Percentiles rank a stretch among this genome's conserved stretches.
Evolutionary conservation across 2,797 vertebrate species (phyloP).

Genomic region (Spondyliosoma cantharus): DNA sequence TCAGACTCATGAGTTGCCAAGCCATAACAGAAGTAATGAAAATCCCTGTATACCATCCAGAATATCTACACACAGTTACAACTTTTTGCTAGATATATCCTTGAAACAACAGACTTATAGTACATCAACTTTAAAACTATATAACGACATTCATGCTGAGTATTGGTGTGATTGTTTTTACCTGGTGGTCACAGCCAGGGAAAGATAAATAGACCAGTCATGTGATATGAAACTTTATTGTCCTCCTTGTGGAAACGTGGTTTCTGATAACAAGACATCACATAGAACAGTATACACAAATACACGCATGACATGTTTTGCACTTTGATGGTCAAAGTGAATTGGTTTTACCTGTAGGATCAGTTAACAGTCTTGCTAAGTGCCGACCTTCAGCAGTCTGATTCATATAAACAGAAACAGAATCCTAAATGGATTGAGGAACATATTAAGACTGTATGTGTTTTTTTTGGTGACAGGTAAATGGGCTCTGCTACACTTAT

Average conservation of each 20-base stretch:
- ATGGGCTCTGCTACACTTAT: too few relatives aligned
- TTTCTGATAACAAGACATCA: slow-evolving; percentile 14
- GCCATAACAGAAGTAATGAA: background rate
- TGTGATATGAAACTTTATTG: slow-evolving; percentile 40
- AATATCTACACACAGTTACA: background rate
- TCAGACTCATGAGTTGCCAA: background rate
- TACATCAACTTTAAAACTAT: background rate
- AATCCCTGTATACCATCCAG: background rate
- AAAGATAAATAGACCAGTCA: background rate
- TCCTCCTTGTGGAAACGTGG: slow-evolving; percentile 6
- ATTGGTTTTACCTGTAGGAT: background rate
- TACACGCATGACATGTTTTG: background rate
- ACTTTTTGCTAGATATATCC: background rate
- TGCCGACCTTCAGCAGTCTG: too few relatives aligned
- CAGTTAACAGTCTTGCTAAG: background rate
- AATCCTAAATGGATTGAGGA: too few relatives aligned
- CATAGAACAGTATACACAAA: slow-evolving; percentile 15
- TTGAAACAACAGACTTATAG: background rate
- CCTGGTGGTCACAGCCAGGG: background rate
- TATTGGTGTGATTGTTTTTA: background rate
- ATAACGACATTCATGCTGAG: too few relatives aligned
- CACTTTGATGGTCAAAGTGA: background rate
- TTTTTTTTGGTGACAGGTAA: too few relatives aligned
- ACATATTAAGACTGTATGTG: too few relatives aligned
- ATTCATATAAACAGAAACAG: background rate